These are phyloP conservation scores for Bos taurus DNA, from an alignment of 2,113 vertebrate genomes.

Conservation along the genomic window ARS-UCD2.0 NC_037344.1:19528001-19528500, in stretches of 20 bases:
- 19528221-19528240: not conserved
- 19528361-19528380: not conserved
- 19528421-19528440: not conserved
- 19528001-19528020: not conserved
- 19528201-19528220: not conserved
- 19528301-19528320: not conserved
- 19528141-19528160: not conserved
- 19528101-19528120: not conserved
- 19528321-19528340: not conserved
- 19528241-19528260: not conserved
- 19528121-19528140: not conserved
- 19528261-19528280: not conserved
- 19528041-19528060: not conserved
- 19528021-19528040: rapidly evolving
- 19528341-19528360: not conserved
- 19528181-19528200: not conserved
- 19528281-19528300: not conserved
- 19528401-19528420: not conserved
- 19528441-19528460: not conserved
- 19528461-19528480: not conserved
- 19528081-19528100: not conserved
- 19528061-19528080: not conserved
- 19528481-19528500: not conserved
- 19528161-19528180: not conserved
- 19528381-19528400: not conserved